A percentile compares a stretch with the other conserved stretches of the same genome.
Evolutionary conservation across 1,140 invertebrate species (phyloP).

Genomic region (Leptonema lineaticorne): DNA sequence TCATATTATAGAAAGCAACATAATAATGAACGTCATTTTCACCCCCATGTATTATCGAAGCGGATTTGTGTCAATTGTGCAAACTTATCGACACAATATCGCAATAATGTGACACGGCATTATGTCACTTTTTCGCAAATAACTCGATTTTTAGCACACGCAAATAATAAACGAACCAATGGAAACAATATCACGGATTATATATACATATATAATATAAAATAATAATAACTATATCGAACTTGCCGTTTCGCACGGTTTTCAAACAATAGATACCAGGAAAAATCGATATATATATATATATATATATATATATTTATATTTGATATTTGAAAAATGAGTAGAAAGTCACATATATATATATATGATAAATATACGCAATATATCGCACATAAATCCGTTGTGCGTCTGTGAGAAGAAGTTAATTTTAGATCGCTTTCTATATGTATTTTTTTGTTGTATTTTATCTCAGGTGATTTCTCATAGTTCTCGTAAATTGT

Average conservation of each 20-base stretch:
- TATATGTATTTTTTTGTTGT: not conserved
- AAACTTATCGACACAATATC: not conserved
- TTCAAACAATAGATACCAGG: not conserved
- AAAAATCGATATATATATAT: slow-evolving; percentile 2
- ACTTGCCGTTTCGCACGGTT: not conserved
- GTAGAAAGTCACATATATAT: too few relatives aligned
- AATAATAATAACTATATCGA: not conserved
- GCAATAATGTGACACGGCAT: not conserved
- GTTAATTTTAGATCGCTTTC: not conserved
- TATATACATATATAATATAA: too few relatives aligned
- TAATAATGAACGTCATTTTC: too few relatives aligned
- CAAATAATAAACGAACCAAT: too few relatives aligned
- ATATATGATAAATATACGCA: too few relatives aligned
- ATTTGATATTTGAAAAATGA: not conserved
- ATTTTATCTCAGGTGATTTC: not conserved
- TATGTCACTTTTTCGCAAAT: slow-evolving; percentile 2
- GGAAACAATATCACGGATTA: not conserved
- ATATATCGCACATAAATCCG: too few relatives aligned
- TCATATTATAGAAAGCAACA: too few relatives aligned
- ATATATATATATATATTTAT: too few relatives aligned
- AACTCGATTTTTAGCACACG: not conserved
- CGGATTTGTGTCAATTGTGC: not conserved
- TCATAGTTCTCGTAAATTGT: not conserved
- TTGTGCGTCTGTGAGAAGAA: not conserved
- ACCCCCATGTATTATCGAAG: too few relatives aligned